Base-by-base conservation (phyloP, 1,140 invertebrate species). In the Danaus melanippus region DNA sequence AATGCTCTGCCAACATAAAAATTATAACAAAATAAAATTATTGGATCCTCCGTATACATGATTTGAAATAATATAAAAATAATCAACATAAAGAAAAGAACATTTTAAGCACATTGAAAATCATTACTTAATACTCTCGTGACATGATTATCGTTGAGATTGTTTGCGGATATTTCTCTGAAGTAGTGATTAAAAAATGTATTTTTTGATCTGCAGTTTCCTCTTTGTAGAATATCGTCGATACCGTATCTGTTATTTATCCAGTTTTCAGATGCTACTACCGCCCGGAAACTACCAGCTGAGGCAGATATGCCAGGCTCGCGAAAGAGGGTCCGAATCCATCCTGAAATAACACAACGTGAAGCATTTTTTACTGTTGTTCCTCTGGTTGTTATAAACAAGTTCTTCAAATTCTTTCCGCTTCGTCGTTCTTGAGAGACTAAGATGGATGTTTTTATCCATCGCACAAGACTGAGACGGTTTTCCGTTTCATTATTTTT, bases 201-300 rank as follows among this genome's bases (percentile, higher is more conserved):
- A n/a, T 64, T 60, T 9, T 42, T 56, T 17, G 60, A 69, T 39
- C 45, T 52, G 68, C 68, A 71, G 44, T 74, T 74, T 12, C 62
- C 68, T 17, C 59, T 53, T 8, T 48, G 42, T 39, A 74, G 44
- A 51, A 71, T 67, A n/a, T 71, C 66, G 49, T 71, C 68, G 1
- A 70, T 1, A 46, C 11, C 21, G 8, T 54, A 42, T 39, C 40
- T 46, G 44, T 66, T 62, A 10, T 62, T 39, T 1, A 61, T 9
- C 55, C 62, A 71, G 40, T 49, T 60, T 48, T 58, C 60, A 0
- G 66, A 67, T 8, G 62, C 65, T 2, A 72, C 69, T 42, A 66
- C 68, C 0, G 66, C 59, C 1, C 71, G 46, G 0, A 64, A 41
- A 42, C 64, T 71, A 40, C 71, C 71, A 5, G 68, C 54, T 11